phyloP scores from a whole-genome alignment of 2,888 invertebrate species.

The Drosophila gaucha region DNA sequence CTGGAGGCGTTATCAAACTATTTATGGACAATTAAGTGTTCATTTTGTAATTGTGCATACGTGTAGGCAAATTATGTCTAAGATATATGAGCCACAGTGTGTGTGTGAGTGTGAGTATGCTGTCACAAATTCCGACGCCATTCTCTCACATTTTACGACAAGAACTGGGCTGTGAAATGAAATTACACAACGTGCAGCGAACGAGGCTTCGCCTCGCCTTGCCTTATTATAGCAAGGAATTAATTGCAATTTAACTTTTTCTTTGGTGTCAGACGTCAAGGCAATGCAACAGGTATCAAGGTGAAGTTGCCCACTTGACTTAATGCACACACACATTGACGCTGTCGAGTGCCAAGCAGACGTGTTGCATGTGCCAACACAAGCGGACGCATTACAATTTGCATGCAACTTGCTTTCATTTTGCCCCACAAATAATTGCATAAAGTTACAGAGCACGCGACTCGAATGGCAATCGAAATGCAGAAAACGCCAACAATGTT shows the following conservation, averaged over 20 bases:
- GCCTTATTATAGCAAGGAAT: constrained; percentile 56
- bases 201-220: constrained; percentile 31
- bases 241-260: constrained; percentile 56
- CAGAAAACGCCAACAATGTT: constrained; percentile 38
- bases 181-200: constrained; percentile 31
- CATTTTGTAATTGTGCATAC: constrained; percentile 68
- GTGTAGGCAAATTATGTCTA: constrained; percentile 63
- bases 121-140: constrained; percentile 54
- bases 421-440: constrained; percentile 65
- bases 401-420: constrained; percentile 58
- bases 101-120: constrained; percentile 11
- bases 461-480: constrained; percentile 31
- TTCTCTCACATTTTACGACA: constrained; percentile 60
- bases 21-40: constrained; percentile 73
- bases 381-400: constrained; percentile 23
- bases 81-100: constrained; percentile 59
- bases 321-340: constrained; percentile 4
- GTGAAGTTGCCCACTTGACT: constrained; percentile 61
- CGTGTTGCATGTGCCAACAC: constrained; percentile 65
- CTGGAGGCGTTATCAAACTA: constrained; percentile 64
- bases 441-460: constrained; percentile 51
- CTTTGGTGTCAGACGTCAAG: constrained; percentile 29
- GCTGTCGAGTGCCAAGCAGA: constrained; percentile 45
- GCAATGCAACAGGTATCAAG: constrained; percentile 72
- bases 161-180: constrained; percentile 49